phyloP scores from a whole-genome alignment of 2,113 vertebrate genomes.

The Rhodinocichla rosea region DNA sequence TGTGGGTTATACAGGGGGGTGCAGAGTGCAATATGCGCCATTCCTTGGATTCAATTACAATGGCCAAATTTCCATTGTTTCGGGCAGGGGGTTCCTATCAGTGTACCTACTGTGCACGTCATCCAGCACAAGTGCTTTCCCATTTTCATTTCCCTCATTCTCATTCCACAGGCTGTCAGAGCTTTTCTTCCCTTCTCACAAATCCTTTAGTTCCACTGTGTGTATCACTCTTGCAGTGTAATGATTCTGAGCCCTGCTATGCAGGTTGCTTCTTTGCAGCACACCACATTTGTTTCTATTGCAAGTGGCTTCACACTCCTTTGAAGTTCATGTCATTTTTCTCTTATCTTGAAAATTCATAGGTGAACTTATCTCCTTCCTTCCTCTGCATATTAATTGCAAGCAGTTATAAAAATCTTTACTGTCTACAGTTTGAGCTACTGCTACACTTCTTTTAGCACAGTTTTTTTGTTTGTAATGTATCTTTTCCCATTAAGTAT shows the following conservation, averaged over 20 bases:
- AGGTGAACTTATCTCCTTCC: background rate
- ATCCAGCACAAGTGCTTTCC: background rate
- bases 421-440: background rate
- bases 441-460: background rate
- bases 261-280: background rate
- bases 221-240: background rate
- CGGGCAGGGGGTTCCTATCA: background rate
- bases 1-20: background rate
- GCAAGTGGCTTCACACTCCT: background rate
- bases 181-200: background rate
- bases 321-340: background rate
- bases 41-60: background rate
- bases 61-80: background rate
- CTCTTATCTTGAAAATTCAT: background rate
- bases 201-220: background rate
- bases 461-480: background rate
- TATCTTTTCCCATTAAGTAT: background rate
- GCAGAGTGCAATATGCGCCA: background rate
- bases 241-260: background rate
- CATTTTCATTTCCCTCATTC: background rate
- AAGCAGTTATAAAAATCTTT: background rate
- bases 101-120: rapidly evolving
- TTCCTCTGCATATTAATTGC: background rate
- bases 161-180: background rate
- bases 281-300: background rate